Evolutionary conservation across 2,888 invertebrate genomes (phyloP), one percentile per base, ranked within the genome.

Genomic region (Cephus pygmeus): DNA sequence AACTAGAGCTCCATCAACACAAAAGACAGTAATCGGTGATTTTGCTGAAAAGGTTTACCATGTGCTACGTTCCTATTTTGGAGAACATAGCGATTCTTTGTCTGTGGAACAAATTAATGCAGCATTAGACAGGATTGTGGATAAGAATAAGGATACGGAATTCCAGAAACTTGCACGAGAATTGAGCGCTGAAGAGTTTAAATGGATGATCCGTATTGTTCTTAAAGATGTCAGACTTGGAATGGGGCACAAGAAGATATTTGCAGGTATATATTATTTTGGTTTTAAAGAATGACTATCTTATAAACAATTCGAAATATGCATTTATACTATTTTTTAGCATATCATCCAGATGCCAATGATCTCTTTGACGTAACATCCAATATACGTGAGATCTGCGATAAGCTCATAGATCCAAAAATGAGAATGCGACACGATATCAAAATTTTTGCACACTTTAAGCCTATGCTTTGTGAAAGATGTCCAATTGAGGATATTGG

Each of bases 181-280:
- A 82, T 93, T 96, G 84, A 95, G 95, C 11, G 94, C 96, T 0
- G 89, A 94, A 23, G 97, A 98, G 90, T 94, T 97, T 82, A 98
- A 97, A 92, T 99, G 98, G 98, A 93, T 98, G 33, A 95, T 98
- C 11, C 93, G 98, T 77, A 95, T 98, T 76, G 94, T 99, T 75
- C 92, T 99, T 23, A 98, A 98, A 91, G 96, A 96, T 79, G 92
- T 98, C 90, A 95, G 95, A 88, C 91, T 98, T 4, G 95, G 96
- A 0, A 92, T 98, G 81, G 95, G 96, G 12, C 93, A 94, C 78
- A 94, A 94, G 77, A 94, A 93, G 34, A 95, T 98, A 73, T 92
- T 99, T 69, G 82, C 87, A 80, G 88, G 90, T 90, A 78, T 30
- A 73, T 69, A 56, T 56, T 56, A 56, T 56, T 15, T 56, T 56